Evolutionary conservation across 2,113 vertebrate genomes (phyloP).

Genomic region (Grammomys dolichurus): DNA sequence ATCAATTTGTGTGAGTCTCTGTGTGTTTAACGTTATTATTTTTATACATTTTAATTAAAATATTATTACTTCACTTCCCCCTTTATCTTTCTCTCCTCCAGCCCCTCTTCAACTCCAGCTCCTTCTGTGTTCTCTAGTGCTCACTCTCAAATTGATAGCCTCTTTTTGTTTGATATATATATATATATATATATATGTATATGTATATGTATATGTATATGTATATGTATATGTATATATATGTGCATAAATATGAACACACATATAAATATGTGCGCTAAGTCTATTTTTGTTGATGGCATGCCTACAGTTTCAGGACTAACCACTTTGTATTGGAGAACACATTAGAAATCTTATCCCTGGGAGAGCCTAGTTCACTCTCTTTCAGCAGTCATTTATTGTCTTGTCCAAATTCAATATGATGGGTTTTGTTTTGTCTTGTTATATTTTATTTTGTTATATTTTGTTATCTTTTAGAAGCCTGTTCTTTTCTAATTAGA

Average conservation of each 20-base stretch:
- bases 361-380: neutral
- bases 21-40: neutral
- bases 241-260: too few species aligned
- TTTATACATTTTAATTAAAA: neutral
- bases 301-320: neutral
- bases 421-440: neutral
- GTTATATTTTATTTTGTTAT: neutral
- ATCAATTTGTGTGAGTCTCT: neutral
- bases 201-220: neutral
- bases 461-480: neutral
- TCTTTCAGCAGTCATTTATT: neutral
- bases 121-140: neutral
- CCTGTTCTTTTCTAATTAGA: neutral
- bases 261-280: neutral
- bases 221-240: neutral
- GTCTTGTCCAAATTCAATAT: neutral
- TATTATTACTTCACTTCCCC: neutral
- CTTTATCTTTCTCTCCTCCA: neutral
- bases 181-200: neutral
- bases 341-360: neutral
- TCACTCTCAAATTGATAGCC: neutral
- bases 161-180: neutral
- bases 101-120: neutral
- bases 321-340: neutral
- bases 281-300: neutral